Percentiles rank a stretch among this genome's conserved stretches.
Conservation (phyloP, 2,113 vertebrate species). For the Phasianus colchicus region DNA sequence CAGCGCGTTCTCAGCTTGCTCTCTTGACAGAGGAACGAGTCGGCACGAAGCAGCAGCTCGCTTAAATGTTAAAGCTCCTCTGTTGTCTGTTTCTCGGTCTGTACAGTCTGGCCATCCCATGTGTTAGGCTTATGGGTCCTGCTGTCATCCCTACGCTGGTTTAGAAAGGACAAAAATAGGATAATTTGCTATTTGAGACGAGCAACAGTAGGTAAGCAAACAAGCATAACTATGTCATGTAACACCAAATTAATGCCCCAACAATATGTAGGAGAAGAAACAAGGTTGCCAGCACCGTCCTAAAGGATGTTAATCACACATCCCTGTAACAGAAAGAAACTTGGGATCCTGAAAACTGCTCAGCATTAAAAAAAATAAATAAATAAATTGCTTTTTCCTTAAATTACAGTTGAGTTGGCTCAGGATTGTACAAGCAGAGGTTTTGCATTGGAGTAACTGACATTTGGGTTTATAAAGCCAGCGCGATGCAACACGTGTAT, state of each 20-base stretch:
- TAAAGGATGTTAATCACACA: accelerated
- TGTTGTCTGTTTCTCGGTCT: accelerated
- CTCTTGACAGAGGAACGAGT: accelerated
- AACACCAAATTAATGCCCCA: not conserved
- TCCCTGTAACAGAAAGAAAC: accelerated
- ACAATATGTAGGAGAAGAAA: accelerated
- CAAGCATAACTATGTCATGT: not conserved
- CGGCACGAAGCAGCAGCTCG: accelerated
- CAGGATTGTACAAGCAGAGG: not conserved
- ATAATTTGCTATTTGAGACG: not conserved
- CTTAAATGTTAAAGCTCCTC: not conserved
- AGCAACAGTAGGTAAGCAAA: not conserved
- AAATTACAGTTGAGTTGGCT: not conserved
- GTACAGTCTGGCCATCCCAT: accelerated
- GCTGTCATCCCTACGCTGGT: accelerated
- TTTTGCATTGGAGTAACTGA: not conserved
- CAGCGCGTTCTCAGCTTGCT: accelerated
- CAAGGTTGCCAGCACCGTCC: accelerated
- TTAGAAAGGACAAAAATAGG: not conserved
- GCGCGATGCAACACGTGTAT: not conserved
- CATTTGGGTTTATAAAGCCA: not conserved
- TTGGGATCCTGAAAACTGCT: not conserved
- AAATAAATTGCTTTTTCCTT: not conserved
- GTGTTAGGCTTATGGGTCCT: accelerated
- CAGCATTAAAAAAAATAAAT: not conserved